These are phyloP conservation scores for Epinephelus awoara DNA, from an alignment of 2,797 vertebrate species.

Conservation along the genomic window DNA sequence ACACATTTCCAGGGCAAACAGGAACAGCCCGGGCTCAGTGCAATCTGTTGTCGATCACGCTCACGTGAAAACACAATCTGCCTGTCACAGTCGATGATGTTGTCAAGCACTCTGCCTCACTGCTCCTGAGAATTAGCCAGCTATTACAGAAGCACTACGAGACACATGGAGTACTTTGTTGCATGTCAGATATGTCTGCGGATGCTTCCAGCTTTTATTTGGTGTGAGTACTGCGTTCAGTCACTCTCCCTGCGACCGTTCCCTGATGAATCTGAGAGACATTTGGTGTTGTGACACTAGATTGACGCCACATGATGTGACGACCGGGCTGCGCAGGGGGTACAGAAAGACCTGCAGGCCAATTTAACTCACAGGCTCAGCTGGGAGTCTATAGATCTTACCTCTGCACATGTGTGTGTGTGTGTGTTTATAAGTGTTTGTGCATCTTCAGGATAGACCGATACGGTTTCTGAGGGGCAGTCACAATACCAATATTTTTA, in stretches of 20 bases:
- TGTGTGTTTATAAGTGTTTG: slow-evolving; percentile 28
- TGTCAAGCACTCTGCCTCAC: slow-evolving; percentile 83
- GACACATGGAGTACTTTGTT: slow-evolving; percentile 67
- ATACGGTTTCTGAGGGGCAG: slow-evolving; percentile 20
- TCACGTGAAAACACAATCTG: slow-evolving; percentile 88
- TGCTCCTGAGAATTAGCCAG: slow-evolving; percentile 84
- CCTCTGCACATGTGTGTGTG: slow-evolving; percentile 23
- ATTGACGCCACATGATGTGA: slow-evolving; percentile 78
- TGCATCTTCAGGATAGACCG: slow-evolving; percentile 19
- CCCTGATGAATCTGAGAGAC: slow-evolving; percentile 74
- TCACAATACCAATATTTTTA: slow-evolving; percentile 24
- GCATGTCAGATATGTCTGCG: slow-evolving; percentile 69
- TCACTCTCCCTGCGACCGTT: slow-evolving; percentile 55
- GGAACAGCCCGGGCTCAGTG: slow-evolving; percentile 77
- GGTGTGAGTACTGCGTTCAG: slow-evolving; percentile 71
- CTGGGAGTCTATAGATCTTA: slow-evolving; percentile 60
- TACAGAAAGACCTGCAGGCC: slow-evolving; percentile 74
- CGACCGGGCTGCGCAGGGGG: slow-evolving; percentile 62
- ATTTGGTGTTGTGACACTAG: slow-evolving; percentile 71
- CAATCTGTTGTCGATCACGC: slow-evolving; percentile 85
- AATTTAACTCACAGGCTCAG: slow-evolving; percentile 65
- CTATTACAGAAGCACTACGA: slow-evolving; percentile 69
- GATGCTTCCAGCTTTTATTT: slow-evolving; percentile 68
- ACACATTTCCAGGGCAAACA: slow-evolving; percentile 85
- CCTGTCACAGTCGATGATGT: slow-evolving; percentile 87